phyloP scores from a whole-genome alignment of 2,888 invertebrate species.

The Rugalucina vietnamica region DNA sequence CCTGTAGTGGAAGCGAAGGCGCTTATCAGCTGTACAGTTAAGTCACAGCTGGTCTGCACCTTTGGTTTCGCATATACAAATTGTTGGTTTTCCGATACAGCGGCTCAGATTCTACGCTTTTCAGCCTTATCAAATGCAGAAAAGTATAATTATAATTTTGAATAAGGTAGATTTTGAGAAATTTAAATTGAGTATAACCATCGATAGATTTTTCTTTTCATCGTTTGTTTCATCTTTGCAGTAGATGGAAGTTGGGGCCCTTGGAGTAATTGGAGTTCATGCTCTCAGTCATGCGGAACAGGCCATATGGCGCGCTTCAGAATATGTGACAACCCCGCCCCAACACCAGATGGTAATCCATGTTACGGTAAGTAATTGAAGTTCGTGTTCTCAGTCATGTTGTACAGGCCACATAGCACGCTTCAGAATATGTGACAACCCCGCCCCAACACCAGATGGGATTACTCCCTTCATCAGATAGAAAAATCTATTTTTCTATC shows the following conservation, averaged over 20 bases:
- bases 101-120: too few relatives aligned
- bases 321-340: constrained; percentile 56
- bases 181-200: too few relatives aligned
- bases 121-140: too few relatives aligned
- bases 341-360: constrained; percentile 47
- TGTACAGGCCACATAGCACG: constrained; percentile 35
- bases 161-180: too few relatives aligned
- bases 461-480: constrained; percentile 39
- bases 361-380: constrained; percentile 47
- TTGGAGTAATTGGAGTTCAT: constrained; percentile 37
- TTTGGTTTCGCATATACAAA: too few relatives aligned
- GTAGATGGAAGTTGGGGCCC: constrained; percentile 50
- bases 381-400: constrained; percentile 46
- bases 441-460: constrained; percentile 56
- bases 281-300: constrained; percentile 47
- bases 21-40: too few relatives aligned
- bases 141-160: too few relatives aligned
- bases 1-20: too few relatives aligned
- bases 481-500: constrained; percentile 33
- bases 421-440: constrained; percentile 51
- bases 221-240: too few relatives aligned
- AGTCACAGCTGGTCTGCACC: too few relatives aligned
- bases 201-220: too few relatives aligned
- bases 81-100: too few relatives aligned
- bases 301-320: constrained; percentile 37